These are phyloP conservation scores for Oscheius sp. DNA, from an alignment of 2,888 invertebrate genomes.

Conservation along the genomic window DNA sequence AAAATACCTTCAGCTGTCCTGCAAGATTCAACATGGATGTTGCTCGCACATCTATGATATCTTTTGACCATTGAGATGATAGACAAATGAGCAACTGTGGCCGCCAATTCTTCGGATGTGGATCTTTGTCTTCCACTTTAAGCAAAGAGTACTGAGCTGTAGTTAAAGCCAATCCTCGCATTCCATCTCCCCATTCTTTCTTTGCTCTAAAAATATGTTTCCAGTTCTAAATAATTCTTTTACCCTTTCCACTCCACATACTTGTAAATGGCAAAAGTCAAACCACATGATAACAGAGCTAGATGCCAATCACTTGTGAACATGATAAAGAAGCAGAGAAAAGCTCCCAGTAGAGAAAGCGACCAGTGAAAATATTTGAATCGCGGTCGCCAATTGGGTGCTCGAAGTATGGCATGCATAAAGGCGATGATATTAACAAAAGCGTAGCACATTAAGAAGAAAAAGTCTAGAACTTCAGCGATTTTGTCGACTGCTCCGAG, in stretches of 20 bases:
- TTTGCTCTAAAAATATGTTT: conserved; percentile 78
- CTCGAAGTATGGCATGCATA: conserved; percentile 88
- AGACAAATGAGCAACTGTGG: conserved; percentile 94
- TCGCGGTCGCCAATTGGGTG: conserved; percentile 97
- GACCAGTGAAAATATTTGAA: conserved; percentile 99
- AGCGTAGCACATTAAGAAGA: conserved; percentile 99
- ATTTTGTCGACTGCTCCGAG: conserved; percentile 94
- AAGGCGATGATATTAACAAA: conserved; percentile 99
- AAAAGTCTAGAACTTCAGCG: conserved; percentile 80
- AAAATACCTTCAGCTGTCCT: conserved; percentile 84
- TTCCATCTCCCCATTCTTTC: conserved; percentile 99
- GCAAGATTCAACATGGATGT: conserved; percentile 90
- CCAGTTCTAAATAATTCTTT: conserved; percentile 48
- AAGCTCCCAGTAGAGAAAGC: conserved; percentile 85
- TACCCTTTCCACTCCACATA: conserved; percentile 96
- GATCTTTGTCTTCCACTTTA: conserved; percentile 91
- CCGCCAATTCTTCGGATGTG: conserved; percentile 98
- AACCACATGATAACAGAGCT: conserved; percentile 89
- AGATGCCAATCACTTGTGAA: conserved; percentile 97
- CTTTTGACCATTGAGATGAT: conserved; percentile 80
- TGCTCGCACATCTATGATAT: conserved; percentile 63
- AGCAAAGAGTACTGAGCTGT: conserved; percentile 94
- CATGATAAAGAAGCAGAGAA: conserved; percentile 93
- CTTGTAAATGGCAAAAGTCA: conserved; percentile 93
- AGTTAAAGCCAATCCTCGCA: conserved; percentile 93